Evolutionary conservation across 1,140 invertebrate species (phyloP), one percentile per base, ranked within the genome.

Genomic region (Caenorhabditis latens): DNA sequence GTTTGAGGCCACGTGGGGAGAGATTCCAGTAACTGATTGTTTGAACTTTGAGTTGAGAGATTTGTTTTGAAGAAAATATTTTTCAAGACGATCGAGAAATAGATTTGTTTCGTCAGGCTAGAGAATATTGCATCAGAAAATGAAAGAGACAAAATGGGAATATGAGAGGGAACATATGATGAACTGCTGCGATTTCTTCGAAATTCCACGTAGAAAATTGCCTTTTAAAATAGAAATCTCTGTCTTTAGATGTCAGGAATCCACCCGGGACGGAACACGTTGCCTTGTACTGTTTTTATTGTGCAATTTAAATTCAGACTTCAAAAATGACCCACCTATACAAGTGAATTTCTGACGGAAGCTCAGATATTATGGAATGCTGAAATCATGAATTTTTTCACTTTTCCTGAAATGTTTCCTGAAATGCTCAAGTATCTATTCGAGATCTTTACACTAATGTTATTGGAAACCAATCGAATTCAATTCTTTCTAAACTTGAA

Each of bases 111-210:
- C 65, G 46, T 71, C 65, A 71, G 65, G 65, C 40, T 71, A 71
- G 42, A 46, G 21, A 21, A 48, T 79, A 79, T 79, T 79, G 46
- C 71, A 79, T 79, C 71, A 79, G 71, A 43, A 71, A 46, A 71
- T 16, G 4, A 43, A 46, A 19, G 14, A 40, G 21, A 16, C 21
- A 1, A 8, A n/a, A 24, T 32, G 32, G 2, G 32, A 32, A 32
- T 32, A 32, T 32, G 40, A 58, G 19, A n/a, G 19, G 55, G 19
- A 58, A 6, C 14, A n/a, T 19, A 58, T 58, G 14, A 19, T 53
- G 50, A 53, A 16, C n/a, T 61, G 8, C 2, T 1, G 32, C 32
- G 32, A 32, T 32, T 61, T 61, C n/a, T 61, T 19, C n/a, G 57
- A 24, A 65, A 40, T 65, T 65, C 61, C 61, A 65, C 61, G 61